These are phyloP conservation scores for Dasyurus viverrinus DNA, from an alignment of 2,113 vertebrate species.

Conservation along the genomic window DNA sequence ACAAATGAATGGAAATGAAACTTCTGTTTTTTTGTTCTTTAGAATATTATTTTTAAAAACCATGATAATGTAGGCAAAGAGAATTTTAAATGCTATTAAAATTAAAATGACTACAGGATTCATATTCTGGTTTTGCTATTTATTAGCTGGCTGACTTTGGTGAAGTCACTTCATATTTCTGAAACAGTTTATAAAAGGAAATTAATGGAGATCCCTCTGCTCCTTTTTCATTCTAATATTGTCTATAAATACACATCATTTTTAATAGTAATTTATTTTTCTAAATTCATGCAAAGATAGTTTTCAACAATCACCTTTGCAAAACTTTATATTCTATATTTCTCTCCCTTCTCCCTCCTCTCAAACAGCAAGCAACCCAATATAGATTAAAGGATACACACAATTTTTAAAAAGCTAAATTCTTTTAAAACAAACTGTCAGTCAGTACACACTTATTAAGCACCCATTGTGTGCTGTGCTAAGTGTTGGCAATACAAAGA, in stretches of 20 bases:
- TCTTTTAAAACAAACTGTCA: neutral
- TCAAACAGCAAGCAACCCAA: too few species aligned
- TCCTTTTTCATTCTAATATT: neutral
- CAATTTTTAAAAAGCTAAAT: neutral
- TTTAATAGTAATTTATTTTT: too few species aligned
- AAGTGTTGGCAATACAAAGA: neutral
- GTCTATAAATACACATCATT: neutral
- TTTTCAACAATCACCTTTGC: too few species aligned
- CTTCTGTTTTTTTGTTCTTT: neutral
- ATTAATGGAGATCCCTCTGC: neutral
- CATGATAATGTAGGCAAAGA: neutral
- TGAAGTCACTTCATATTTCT: neutral
- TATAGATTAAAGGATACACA: neutral
- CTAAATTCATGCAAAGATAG: too few species aligned
- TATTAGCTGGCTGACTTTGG: neutral
- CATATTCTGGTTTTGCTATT: neutral
- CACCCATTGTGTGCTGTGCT: neutral
- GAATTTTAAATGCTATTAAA: neutral
- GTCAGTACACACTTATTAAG: neutral
- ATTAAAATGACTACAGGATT: neutral
- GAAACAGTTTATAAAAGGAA: neutral
- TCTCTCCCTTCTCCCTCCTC: too few species aligned
- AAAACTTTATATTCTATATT: too few species aligned
- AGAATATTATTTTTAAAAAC: neutral
- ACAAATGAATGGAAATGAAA: neutral